phyloP scores from a whole-genome alignment of 2,797 vertebrate species.

The Neopelma chrysocephalum region DNA sequence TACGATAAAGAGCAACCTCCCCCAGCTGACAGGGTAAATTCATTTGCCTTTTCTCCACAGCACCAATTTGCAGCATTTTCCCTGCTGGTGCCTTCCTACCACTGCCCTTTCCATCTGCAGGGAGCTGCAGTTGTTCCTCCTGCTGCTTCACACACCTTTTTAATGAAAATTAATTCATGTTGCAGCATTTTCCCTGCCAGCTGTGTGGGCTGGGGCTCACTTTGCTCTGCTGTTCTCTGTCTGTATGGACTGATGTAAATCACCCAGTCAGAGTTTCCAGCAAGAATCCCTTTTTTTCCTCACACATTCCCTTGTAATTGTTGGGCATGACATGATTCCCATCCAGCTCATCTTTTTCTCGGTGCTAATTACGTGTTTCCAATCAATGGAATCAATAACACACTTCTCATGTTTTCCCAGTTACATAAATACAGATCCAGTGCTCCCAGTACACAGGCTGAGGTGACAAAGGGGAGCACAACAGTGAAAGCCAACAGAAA shows the following conservation, averaged over 20 bases:
- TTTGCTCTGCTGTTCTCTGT: neutral
- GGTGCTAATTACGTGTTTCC: neutral
- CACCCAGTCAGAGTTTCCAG: neutral
- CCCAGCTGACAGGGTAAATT: neutral
- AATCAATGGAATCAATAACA: neutral
- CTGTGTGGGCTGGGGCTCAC: neutral
- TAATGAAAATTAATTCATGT: conserved; percentile 42
- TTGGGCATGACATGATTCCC: neutral
- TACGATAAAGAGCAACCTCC: neutral
- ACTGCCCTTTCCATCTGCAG: conserved; percentile 1
- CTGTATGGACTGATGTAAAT: neutral
- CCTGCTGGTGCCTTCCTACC: neutral
- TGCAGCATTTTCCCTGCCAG: neutral
- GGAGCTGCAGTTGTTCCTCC: neutral
- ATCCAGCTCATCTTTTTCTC: neutral
- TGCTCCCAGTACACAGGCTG: neutral
- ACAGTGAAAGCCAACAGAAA: neutral
- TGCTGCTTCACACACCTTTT: neutral
- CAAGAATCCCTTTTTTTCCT: neutral
- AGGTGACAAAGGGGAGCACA: neutral
- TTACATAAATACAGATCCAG: neutral
- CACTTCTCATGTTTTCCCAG: neutral
- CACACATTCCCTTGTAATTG: neutral
- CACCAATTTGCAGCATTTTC: neutral
- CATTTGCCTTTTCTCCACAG: neutral